Evolutionary conservation across 2,113 vertebrate species (phyloP).

Genomic region (Grus americana): DNA sequence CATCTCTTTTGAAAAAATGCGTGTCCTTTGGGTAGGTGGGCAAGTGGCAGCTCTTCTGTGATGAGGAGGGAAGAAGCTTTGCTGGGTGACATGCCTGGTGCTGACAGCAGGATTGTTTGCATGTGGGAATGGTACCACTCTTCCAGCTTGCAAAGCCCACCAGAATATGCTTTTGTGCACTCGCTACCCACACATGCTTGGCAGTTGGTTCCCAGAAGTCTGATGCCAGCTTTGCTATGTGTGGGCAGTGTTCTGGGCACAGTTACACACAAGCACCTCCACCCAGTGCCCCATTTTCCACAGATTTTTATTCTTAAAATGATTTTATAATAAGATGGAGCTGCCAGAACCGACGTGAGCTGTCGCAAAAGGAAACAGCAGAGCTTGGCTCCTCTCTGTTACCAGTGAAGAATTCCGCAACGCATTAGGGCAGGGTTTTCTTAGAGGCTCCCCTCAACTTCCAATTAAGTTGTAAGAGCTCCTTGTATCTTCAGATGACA

Average conservation of each 20-base stretch:
- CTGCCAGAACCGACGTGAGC: not conserved
- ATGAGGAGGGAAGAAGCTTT: not conserved
- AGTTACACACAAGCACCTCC: not conserved
- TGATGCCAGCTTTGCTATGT: conserved; percentile 6
- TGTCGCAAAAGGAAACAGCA: not conserved
- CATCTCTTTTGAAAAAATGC: not conserved
- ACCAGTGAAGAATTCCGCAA: not conserved
- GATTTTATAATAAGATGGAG: not conserved
- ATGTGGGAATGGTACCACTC: not conserved
- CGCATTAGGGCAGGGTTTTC: not conserved
- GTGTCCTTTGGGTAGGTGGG: not conserved
- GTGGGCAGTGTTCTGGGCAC: not conserved
- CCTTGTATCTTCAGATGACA: not conserved
- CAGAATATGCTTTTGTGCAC: not conserved
- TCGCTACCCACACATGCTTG: not conserved
- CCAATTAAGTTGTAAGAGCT: not conserved
- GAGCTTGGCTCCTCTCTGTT: not conserved
- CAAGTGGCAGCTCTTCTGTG: not conserved
- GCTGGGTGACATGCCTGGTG: not conserved
- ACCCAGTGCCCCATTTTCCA: conserved; percentile 10
- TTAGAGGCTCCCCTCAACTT: not conserved
- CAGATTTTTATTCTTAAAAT: not conserved
- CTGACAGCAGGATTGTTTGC: not conserved
- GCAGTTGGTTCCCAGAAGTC: not conserved
- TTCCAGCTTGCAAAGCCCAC: not conserved